Evolutionary conservation across 1,140 invertebrate genomes (phyloP).

Genomic region (Aradophagus sp.): DNA sequence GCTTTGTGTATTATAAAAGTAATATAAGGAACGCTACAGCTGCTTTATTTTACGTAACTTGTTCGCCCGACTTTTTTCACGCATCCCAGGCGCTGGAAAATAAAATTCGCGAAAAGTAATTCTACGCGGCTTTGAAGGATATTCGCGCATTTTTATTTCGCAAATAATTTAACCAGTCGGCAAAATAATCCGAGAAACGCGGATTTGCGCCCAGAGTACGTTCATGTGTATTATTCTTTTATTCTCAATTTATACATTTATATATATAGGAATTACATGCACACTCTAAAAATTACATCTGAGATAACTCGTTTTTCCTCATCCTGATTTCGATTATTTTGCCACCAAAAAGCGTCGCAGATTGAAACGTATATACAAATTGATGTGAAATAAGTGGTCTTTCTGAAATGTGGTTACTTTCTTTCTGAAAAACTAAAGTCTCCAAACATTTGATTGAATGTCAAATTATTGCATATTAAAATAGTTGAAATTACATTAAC

Average conservation of each 20-base stretch:
- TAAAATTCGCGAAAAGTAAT: constrained; percentile 34
- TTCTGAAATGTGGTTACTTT: too few relatives aligned
- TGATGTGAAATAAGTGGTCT: too few relatives aligned
- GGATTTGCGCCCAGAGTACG: not conserved
- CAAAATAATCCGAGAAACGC: constrained; percentile 1
- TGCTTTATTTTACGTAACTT: constrained; percentile 36
- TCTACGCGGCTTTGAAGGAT: constrained; percentile 4
- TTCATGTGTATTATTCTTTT: not conserved
- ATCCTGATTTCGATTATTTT: too few relatives aligned
- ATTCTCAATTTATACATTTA: not conserved
- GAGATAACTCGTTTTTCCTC: not conserved
- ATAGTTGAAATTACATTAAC: too few relatives aligned
- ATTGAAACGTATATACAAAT: too few relatives aligned
- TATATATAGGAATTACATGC: too few relatives aligned
- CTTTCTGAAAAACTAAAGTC: too few relatives aligned
- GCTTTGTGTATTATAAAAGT: constrained; percentile 42
- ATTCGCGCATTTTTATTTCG: constrained; percentile 3
- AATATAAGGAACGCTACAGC: constrained; percentile 32
- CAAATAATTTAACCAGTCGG: constrained; percentile 13
- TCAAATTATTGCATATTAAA: too few relatives aligned
- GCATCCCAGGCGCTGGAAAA: constrained; percentile 31
- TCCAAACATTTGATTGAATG: too few relatives aligned
- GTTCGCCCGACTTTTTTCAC: constrained; percentile 24
- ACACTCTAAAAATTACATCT: constrained; percentile 1
- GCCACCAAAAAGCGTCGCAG: too few relatives aligned